Conservation (phyloP, 2,113 vertebrate species). For the Chloropsis cyanopogon region DNA sequence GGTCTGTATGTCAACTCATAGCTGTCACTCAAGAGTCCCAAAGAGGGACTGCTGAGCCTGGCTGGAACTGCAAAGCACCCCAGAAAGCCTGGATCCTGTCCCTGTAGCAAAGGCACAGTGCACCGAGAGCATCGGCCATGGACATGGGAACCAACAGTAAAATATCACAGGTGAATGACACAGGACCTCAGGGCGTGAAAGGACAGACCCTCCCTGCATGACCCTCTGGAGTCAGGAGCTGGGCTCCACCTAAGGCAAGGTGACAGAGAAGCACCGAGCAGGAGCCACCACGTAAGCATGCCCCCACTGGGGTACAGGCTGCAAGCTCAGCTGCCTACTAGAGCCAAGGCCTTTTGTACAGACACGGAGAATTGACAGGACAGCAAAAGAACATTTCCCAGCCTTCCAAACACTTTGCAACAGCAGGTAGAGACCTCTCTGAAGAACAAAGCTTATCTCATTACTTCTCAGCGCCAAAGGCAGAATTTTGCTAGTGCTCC, state of each 20-base stretch:
- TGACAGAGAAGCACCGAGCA: neutral
- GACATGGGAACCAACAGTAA: fast-evolving
- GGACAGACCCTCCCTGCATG: neutral
- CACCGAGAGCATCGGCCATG: fast-evolving
- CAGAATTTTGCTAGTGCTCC: neutral
- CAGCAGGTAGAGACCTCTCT: neutral
- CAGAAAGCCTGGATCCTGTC: neutral
- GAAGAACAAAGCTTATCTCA: neutral
- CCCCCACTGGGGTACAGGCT: neutral
- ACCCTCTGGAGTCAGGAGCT: neutral
- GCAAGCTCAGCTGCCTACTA: neutral
- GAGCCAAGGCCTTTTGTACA: neutral
- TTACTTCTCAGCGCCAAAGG: neutral
- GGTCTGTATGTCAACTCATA: neutral
- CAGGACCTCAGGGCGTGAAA: neutral
- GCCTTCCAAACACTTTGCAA: neutral
- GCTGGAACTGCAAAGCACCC: neutral
- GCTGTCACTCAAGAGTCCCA: neutral
- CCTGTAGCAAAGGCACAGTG: neutral
- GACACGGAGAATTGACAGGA: neutral
- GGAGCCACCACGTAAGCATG: neutral
- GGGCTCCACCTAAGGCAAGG: neutral
- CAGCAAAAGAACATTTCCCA: neutral
- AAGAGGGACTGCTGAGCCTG: neutral
- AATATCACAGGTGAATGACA: neutral